These are phyloP conservation scores for Drosophila jambulina DNA, from an alignment of 1,140 invertebrate genomes.

Conservation along the genomic window DNA sequence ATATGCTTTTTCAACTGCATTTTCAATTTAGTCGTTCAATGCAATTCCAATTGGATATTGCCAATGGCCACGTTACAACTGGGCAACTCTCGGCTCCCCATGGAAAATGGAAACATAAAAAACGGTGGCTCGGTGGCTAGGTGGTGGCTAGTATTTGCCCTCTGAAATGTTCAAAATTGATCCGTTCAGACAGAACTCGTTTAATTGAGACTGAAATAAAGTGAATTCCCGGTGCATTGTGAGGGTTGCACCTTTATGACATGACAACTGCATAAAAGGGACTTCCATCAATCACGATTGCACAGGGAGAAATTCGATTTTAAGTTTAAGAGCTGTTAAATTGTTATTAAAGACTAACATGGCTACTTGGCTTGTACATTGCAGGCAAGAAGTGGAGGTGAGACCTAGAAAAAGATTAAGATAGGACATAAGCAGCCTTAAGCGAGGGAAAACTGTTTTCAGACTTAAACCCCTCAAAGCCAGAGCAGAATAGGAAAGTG, in stretches of 20 bases:
- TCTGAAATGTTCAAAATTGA: slow-evolving; percentile 32
- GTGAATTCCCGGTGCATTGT: slow-evolving; percentile 47
- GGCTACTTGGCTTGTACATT: background rate
- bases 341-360: background rate
- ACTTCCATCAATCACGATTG: slow-evolving; percentile 16
- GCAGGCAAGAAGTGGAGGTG: background rate
- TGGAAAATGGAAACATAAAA: slow-evolving; percentile 30
- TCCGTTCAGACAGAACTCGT: slow-evolving; percentile 39
- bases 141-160: slow-evolving; percentile 2
- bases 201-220: slow-evolving; percentile 55
- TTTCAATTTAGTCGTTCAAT: slow-evolving; percentile 81
- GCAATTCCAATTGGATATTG: slow-evolving; percentile 79
- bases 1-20: slow-evolving; percentile 79
- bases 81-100: slow-evolving; percentile 7
- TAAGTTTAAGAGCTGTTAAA: background rate
- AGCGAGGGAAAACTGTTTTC: background rate
- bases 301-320: background rate
- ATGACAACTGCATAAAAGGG: slow-evolving; percentile 35
- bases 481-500: background rate
- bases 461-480: no score
- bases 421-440: accelerated
- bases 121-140: background rate
- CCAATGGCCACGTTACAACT: slow-evolving; percentile 57
- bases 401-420: background rate
- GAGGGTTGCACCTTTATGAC: slow-evolving; percentile 20